These are phyloP conservation scores for Parotocinclus haroldoi DNA, from an alignment of 2,797 vertebrate species.

Conservation along the genomic window DNA sequence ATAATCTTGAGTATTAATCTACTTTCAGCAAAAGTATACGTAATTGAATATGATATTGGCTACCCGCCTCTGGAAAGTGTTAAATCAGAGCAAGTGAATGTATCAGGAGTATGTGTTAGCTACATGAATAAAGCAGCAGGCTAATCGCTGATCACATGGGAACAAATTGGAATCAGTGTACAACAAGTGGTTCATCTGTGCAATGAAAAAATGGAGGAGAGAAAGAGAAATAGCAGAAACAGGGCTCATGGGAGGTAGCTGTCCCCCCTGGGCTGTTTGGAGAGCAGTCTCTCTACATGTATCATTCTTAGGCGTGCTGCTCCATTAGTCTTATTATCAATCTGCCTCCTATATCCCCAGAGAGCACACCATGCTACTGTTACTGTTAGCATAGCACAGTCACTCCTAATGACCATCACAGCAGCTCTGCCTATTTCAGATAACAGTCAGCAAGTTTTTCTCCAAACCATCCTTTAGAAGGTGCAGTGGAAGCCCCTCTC, in stretches of 20 bases:
- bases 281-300: slow-evolving; percentile 47
- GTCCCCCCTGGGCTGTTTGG: slow-evolving; percentile 52
- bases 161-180: slow-evolving; percentile 1
- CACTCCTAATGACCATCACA: slow-evolving; percentile 40
- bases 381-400: slow-evolving; percentile 31
- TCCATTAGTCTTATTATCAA: slow-evolving; percentile 60
- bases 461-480: slow-evolving; percentile 28
- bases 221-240: slow-evolving; percentile 19
- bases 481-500: slow-evolving; percentile 14
- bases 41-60: no score
- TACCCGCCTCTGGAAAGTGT: no score
- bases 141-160: neutral
- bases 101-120: neutral
- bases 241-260: slow-evolving; percentile 31
- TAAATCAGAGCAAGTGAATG: neutral
- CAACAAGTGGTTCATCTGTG: slow-evolving; percentile 36
- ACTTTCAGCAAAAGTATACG: no score
- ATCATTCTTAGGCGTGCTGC: slow-evolving; percentile 48
- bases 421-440: slow-evolving; percentile 31
- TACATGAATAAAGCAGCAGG: neutral
- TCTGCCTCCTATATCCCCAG: slow-evolving; percentile 21
- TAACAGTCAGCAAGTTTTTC: slow-evolving; percentile 41
- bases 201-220: slow-evolving; percentile 13
- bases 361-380: slow-evolving; percentile 16
- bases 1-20: no score